Evolutionary conservation across 1,140 invertebrate genomes (phyloP), one percentile per base, ranked within the genome.

Genomic region (Cyclina sinensis): DNA sequence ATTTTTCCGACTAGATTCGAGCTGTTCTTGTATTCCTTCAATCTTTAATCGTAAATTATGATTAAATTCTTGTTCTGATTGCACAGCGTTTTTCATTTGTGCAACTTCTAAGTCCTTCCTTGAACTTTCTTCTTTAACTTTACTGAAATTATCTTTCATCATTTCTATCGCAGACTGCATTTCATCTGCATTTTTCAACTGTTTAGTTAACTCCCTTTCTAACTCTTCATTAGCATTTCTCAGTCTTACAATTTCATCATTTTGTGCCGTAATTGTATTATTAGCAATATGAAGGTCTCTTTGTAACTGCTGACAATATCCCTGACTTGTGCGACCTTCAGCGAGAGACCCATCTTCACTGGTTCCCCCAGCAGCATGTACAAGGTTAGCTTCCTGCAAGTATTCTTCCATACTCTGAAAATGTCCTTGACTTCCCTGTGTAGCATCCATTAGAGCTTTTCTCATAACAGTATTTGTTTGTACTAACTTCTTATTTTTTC

Each of bases 21-120:
- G 0, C 9, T 51, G 30, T 27, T 84, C 65, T 54, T 54, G 65
- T 24, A 54, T 54, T 48, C n/a, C 21, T 32, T 73, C 18, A 43
- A 39, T 9, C 24, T 39, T 32, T 24, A 62, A 57, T 65, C n/a
- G 39, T 18, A 81, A 30, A 24, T 65, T 54, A 16, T 81, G 48
- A 27, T 84, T 84, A 32, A 48, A 21, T 46, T 54, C 39, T 35
- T 73, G 43, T 16, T 51, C 48, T 11, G 48, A 48, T 35, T 54
- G 62, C 65, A 84, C 27, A 0, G 21, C 35, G 18, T 84, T 35
- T 32, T 48, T 84, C 39, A 87, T 46, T 18, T 51, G 32, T 46
- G 21, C 30, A 70, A 87, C 51, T 57, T 88, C 86, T 35, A n/a
- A 39, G 57, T 82, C 78, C 46, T 87, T 87, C 18, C 43, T 76